These are phyloP conservation scores for Alosa sapidissima DNA, from an alignment of 2,797 vertebrate species.

Conservation along the genomic window DNA sequence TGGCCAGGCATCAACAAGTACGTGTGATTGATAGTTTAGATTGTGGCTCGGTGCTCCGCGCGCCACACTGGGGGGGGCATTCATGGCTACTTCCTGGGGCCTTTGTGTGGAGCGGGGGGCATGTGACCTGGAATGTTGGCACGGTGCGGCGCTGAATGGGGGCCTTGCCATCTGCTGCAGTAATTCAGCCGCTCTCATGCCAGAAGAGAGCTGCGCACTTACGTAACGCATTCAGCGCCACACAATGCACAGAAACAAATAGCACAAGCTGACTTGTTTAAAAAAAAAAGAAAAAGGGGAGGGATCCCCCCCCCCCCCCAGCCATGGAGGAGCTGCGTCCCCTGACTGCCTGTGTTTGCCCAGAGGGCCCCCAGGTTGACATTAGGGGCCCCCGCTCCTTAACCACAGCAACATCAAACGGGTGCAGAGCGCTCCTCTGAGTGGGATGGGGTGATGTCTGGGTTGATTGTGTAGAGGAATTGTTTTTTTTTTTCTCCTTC, in stretches of 20 bases:
- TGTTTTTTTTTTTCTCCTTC: slow-evolving; percentile 14
- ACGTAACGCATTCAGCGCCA: slow-evolving; percentile 57
- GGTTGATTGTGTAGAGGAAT: slow-evolving; percentile 16
- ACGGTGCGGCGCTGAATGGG: slow-evolving; percentile 60
- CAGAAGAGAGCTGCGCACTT: slow-evolving; percentile 67
- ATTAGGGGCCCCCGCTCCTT: slow-evolving; percentile 21
- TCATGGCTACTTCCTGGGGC: slow-evolving; percentile 75
- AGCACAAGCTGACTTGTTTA: slow-evolving; percentile 60
- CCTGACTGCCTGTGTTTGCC: slow-evolving; percentile 48
- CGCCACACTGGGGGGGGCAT: slow-evolving; percentile 61
- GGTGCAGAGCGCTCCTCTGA: slow-evolving; percentile 19
- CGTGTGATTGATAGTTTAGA: slow-evolving; percentile 70
- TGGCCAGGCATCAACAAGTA: slow-evolving; percentile 59
- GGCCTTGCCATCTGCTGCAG: slow-evolving; percentile 74
- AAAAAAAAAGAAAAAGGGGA: slow-evolving; percentile 33
- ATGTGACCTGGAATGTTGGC: slow-evolving; percentile 70
- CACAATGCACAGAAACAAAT: slow-evolving; percentile 68
- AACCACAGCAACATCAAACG: slow-evolving; percentile 39
- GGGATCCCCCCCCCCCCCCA: slow-evolving; percentile 41
- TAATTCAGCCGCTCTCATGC: slow-evolving; percentile 77
- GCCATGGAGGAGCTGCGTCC: slow-evolving; percentile 27
- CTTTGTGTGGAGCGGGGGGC: slow-evolving; percentile 69
- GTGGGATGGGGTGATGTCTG: slow-evolving; percentile 13
- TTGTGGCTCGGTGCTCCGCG: slow-evolving; percentile 71
- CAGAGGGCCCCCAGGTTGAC: slow-evolving; percentile 31